Percentiles rank a stretch among this genome's conserved stretches.
Evolutionary conservation across 2,888 invertebrate species (phyloP).

Genomic region (Choristoneura rosaceana): DNA sequence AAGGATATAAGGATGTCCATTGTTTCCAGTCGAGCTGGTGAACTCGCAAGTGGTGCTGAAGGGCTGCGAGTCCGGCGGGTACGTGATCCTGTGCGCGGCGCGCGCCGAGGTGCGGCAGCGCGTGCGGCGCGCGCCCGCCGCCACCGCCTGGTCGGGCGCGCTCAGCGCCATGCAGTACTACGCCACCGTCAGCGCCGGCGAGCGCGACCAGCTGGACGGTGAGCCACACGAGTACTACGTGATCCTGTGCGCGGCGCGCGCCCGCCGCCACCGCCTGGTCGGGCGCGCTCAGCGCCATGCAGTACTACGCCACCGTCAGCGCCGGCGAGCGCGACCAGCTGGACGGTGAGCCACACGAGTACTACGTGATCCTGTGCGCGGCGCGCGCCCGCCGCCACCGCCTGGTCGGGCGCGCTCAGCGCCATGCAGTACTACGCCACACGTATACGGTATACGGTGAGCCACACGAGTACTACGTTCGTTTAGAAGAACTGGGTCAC

Average conservation of each 20-base stretch:
- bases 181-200: conserved; percentile 96
- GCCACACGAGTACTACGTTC: too few species aligned
- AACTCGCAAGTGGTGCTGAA: conserved; percentile 97
- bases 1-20: too few species aligned
- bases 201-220: conserved; percentile 88
- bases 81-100: conserved; percentile 98
- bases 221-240: too few species aligned
- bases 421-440: too few species aligned
- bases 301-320: conserved; percentile 99
- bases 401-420: too few species aligned
- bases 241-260: conserved; percentile 97
- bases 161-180: conserved; percentile 99
- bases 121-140: conserved; percentile 92
- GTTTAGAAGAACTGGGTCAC: too few species aligned
- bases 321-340: conserved; percentile 90
- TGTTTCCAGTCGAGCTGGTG: conserved; percentile 91
- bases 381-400: too few species aligned
- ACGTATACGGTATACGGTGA: too few species aligned
- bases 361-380: too few species aligned
- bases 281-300: conserved; percentile 96
- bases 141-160: conserved; percentile 98
- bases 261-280: conserved; percentile 96
- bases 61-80: conserved; percentile 98
- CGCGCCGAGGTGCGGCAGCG: conserved; percentile 97
- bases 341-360: conserved; percentile 83